Percentiles rank a stretch among this genome's conserved stretches.
Evolutionary conservation across 2,888 invertebrate species (phyloP).

Genomic region (Volucella inflata): DNA sequence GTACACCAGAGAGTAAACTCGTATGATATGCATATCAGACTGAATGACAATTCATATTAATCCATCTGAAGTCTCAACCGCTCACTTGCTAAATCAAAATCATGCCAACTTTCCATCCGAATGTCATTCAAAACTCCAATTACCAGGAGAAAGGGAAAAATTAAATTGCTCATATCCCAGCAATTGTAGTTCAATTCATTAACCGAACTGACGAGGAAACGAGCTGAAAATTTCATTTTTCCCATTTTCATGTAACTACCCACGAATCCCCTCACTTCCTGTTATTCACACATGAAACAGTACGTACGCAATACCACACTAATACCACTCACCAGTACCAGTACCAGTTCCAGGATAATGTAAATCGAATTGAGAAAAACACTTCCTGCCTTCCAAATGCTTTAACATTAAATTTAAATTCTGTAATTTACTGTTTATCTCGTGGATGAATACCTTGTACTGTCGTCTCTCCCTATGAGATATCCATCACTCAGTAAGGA

Average conservation of each 20-base stretch:
- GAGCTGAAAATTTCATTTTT: conserved; percentile 50
- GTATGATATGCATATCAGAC: too few species aligned
- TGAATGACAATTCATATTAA: too few species aligned
- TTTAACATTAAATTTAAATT: conserved; percentile 73
- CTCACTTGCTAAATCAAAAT: too few species aligned
- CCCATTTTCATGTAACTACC: conserved; percentile 4
- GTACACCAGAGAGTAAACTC: too few species aligned
- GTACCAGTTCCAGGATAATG: conserved; percentile 27
- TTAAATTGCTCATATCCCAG: conserved; percentile 50
- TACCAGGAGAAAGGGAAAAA: conserved; percentile 8
- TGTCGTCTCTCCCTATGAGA: conserved; percentile 42
- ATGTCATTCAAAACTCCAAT: conserved; percentile 17
- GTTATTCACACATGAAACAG: conserved; percentile 68
- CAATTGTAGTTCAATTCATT: conserved; percentile 67
- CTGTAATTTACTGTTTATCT: conserved; percentile 66
- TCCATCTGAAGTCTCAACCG: too few species aligned
- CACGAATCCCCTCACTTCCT: conserved; percentile 51
- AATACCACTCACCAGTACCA: not conserved
- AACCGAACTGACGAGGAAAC: conserved; percentile 48
- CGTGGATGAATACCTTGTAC: conserved; percentile 48
- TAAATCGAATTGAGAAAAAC: conserved; percentile 34
- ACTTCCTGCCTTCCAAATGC: conserved; percentile 45
- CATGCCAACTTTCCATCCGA: not conserved
- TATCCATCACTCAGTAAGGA: conserved; percentile 70
- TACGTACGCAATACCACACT: conserved; percentile 8